A percentile compares a stretch with the other conserved stretches of the same genome.
These are phyloP conservation scores for Nasonovia ribisnigri DNA, from an alignment of 2,888 invertebrate species.

Conservation along the genomic window DNA sequence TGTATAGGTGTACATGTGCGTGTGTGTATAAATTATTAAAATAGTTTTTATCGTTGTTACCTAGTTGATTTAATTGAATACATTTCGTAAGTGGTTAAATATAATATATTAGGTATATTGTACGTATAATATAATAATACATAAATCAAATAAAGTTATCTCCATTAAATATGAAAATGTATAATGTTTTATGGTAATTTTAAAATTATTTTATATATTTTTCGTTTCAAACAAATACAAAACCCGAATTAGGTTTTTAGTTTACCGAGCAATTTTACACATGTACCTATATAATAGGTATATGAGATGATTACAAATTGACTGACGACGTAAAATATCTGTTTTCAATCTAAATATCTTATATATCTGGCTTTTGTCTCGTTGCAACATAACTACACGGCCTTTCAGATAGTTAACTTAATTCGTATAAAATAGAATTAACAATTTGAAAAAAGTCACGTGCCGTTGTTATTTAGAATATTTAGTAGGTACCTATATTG, in stretches of 20 bases:
- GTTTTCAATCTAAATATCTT: background rate
- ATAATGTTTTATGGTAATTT: background rate
- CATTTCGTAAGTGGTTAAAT: background rate
- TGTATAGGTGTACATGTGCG: background rate
- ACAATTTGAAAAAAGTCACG: background rate
- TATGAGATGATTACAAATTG: background rate
- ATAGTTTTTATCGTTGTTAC: constrained; percentile 45
- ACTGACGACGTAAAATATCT: background rate
- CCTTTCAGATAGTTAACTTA: background rate
- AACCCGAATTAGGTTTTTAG: background rate
- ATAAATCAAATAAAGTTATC: background rate
- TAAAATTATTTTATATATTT: background rate
- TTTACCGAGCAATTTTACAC: background rate
- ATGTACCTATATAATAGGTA: background rate
- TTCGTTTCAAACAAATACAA: background rate
- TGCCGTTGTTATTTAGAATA: background rate
- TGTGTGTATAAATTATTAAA: background rate
- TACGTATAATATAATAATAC: background rate
- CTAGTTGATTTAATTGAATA: constrained; percentile 28
- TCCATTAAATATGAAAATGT: background rate
- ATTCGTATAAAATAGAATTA: background rate
- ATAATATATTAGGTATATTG: background rate
- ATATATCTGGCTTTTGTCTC: background rate
- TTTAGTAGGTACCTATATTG: background rate
- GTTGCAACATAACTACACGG: background rate